Conservation (phyloP, 2,113 vertebrate species). For the Phalacrocorax brasilianus region DNA sequence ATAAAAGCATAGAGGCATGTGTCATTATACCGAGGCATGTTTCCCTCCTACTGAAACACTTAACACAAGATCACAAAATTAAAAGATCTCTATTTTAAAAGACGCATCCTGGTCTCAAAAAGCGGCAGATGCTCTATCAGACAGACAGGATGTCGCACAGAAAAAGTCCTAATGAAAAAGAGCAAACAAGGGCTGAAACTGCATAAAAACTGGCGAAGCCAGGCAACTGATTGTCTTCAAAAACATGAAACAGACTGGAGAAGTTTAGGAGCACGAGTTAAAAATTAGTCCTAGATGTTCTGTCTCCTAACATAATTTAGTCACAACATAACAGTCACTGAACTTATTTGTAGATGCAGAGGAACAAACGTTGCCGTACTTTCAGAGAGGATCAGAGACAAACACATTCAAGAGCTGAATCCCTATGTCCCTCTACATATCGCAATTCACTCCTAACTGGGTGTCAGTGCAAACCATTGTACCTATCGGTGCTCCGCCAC, state of each 20-base stretch:
- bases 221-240: slow-evolving; percentile 40
- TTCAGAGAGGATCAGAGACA: neutral
- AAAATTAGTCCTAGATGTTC: neutral
- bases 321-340: neutral
- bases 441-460: neutral
- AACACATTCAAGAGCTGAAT: neutral
- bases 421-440: neutral
- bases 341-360: neutral
- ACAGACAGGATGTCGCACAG: neutral
- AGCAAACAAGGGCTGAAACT: neutral
- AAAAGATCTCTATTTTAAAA: neutral
- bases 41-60: slow-evolving; percentile 20
- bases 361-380: neutral
- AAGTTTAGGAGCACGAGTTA: neutral
- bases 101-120: neutral
- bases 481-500: neutral
- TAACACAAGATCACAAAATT: slow-evolving; percentile 7
- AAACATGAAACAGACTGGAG: neutral
- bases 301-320: neutral
- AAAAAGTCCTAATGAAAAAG: neutral
- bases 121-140: neutral
- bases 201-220: slow-evolving; percentile 29
- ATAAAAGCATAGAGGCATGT: slow-evolving; percentile 31
- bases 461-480: neutral
- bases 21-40: neutral